A percentile compares a stretch with the other conserved stretches of the same genome.
Evolutionary conservation across 2,888 invertebrate genomes (phyloP).

Genomic region (Augiades crinisus): DNA sequence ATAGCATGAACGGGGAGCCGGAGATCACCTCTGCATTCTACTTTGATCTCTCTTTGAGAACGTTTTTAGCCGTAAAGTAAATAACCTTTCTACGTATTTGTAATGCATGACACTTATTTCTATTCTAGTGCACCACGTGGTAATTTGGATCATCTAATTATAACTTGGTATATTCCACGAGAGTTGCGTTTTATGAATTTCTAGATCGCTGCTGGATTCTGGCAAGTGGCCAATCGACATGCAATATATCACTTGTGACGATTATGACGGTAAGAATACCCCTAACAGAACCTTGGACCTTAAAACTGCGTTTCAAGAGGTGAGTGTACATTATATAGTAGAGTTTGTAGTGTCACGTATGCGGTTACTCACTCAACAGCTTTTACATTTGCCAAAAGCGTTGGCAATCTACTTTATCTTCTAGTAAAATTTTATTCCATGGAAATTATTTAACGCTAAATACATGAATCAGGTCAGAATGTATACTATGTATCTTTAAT

Average conservation of each 20-base stretch:
- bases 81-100: slow-evolving; percentile 56
- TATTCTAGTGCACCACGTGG: slow-evolving; percentile 52
- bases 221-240: slow-evolving; percentile 88
- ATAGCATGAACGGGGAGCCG: slow-evolving; percentile 86
- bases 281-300: slow-evolving; percentile 88
- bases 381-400: slow-evolving; percentile 11
- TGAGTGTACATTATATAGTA: slow-evolving; percentile 54
- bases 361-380: slow-evolving; percentile 10
- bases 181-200: slow-evolving; percentile 66
- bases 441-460: neutral
- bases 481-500: too few relatives aligned
- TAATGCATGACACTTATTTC: slow-evolving; percentile 49
- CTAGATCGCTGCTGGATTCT: slow-evolving; percentile 85
- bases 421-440: slow-evolving; percentile 11
- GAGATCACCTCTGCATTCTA: slow-evolving; percentile 92
- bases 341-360: slow-evolving; percentile 1
- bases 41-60: slow-evolving; percentile 90
- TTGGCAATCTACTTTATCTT: slow-evolving; percentile 11
- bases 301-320: slow-evolving; percentile 85
- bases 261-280: slow-evolving; percentile 88
- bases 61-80: slow-evolving; percentile 88
- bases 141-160: slow-evolving; percentile 59
- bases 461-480: neutral
- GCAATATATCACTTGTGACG: slow-evolving; percentile 88
- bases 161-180: slow-evolving; percentile 67